Conservation (phyloP, 2,113 vertebrate species). For the Megaptera novaeangliae region DNA sequence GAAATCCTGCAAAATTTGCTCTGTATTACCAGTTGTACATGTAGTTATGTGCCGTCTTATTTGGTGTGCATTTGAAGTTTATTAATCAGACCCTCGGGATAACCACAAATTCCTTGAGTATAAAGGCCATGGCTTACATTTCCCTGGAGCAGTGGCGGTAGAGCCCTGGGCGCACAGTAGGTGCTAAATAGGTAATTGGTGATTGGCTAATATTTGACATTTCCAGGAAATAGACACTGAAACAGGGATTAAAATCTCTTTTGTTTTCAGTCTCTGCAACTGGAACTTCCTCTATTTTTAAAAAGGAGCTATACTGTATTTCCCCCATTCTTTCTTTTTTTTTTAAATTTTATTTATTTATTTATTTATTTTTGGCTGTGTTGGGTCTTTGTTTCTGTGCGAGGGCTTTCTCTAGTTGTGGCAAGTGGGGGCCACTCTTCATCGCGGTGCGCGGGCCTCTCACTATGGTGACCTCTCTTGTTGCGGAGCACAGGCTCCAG, state of each 20-base stretch:
- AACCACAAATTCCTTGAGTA: background rate
- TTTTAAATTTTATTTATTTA: too few relatives aligned
- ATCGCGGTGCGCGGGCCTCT: too few relatives aligned
- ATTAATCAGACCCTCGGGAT: background rate
- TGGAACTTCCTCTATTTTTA: background rate
- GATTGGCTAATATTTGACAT: background rate
- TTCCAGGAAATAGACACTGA: background rate
- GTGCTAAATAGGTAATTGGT: background rate
- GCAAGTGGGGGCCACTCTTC: too few relatives aligned
- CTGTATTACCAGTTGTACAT: rapidly evolving
- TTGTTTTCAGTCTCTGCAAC: background rate
- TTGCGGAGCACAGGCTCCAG: too few relatives aligned
- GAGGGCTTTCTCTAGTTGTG: too few relatives aligned
- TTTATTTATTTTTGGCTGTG: too few relatives aligned
- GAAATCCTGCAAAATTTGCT: background rate
- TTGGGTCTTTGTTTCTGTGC: too few relatives aligned
- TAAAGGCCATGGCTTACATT: background rate
- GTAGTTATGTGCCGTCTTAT: too few relatives aligned
- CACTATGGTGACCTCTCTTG: too few relatives aligned
- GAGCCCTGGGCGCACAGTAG: background rate
- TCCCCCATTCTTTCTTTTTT: background rate
- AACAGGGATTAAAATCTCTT: background rate
- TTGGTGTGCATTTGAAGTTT: background rate
- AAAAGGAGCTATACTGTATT: background rate
- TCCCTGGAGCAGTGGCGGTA: too few relatives aligned